phyloP scores from a whole-genome alignment of 2,888 invertebrate genomes.

The Nemurella pictetii region DNA sequence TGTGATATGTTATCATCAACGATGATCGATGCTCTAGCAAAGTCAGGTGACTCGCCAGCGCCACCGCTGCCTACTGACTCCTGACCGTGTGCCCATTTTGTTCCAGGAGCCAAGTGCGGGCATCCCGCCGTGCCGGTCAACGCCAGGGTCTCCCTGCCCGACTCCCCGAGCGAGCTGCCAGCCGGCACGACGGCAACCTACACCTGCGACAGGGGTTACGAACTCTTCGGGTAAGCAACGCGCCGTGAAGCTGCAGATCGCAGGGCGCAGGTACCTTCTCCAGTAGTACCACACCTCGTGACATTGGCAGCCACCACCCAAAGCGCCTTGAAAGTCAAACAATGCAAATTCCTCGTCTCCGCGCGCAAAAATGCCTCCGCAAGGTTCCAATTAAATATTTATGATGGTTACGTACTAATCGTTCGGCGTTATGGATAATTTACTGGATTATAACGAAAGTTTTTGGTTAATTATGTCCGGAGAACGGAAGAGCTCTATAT shows the following conservation, averaged over 20 bases:
- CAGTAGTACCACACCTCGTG: not conserved
- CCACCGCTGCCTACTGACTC: not conserved
- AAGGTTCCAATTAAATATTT: not conserved
- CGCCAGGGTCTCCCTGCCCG: conserved; percentile 69
- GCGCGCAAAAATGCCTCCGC: not conserved
- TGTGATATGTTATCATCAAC: not conserved
- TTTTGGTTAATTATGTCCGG: not conserved
- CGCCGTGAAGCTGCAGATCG: not conserved
- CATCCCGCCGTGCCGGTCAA: conserved; percentile 85
- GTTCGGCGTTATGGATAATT: not conserved
- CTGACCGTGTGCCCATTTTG: not conserved
- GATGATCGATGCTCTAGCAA: too few relatives aligned
- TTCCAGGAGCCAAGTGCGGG: conserved; percentile 66
- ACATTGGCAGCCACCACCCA: conserved; percentile 1
- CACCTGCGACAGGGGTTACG: conserved; percentile 85
- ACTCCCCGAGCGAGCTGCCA: conserved; percentile 52
- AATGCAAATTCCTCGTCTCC: not conserved
- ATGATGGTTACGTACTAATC: not conserved
- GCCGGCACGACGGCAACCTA: conserved; percentile 71
- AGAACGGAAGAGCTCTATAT: not conserved
- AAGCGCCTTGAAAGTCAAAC: conserved; percentile 12
- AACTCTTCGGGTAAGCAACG: conserved; percentile 73
- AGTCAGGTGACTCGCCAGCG: too few relatives aligned
- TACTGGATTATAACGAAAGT: not conserved
- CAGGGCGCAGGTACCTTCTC: not conserved